A percentile compares a stretch with the other conserved stretches of the same genome.
These are phyloP conservation scores for Rhincodon typus DNA, from an alignment of 2,797 vertebrate species.

Conservation along the genomic window DNA sequence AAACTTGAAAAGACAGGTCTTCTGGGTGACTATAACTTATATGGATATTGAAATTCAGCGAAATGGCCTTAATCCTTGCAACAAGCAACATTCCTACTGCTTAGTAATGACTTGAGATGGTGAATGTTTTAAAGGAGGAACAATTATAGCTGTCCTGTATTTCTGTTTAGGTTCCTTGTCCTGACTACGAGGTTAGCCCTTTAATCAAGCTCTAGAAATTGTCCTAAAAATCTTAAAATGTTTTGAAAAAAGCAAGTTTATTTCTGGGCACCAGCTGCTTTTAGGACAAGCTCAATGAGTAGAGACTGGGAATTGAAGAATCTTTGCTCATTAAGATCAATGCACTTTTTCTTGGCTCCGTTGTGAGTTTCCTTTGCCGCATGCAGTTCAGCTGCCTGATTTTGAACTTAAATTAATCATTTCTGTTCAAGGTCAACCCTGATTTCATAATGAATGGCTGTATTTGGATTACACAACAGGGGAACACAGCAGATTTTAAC, in stretches of 20 bases:
- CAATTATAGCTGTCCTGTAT: neutral
- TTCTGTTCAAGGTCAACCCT: conserved; percentile 25
- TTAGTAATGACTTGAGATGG: neutral
- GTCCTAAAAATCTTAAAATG: neutral
- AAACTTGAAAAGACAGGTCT: neutral
- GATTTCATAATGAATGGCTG: conserved; percentile 24
- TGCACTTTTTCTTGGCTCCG: conserved; percentile 3
- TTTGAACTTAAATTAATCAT: conserved; percentile 27
- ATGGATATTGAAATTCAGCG: neutral
- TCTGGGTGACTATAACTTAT: neutral
- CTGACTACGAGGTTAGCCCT: neutral
- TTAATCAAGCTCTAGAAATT: neutral
- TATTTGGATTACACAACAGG: conserved; percentile 1
- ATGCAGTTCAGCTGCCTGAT: neutral
- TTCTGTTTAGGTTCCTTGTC: neutral
- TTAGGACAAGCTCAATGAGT: neutral
- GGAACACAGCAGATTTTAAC: neutral
- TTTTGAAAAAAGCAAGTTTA: neutral
- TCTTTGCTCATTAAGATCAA: conserved; percentile 17
- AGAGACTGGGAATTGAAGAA: conserved; percentile 16
- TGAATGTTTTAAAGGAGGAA: neutral
- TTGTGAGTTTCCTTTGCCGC: neutral
- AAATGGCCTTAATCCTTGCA: too few species aligned
- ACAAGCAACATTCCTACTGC: too few species aligned
- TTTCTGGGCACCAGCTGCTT: neutral